Evolutionary conservation across 1,140 invertebrate genomes (phyloP), one percentile per base, ranked within the genome.

Genomic region (Drosophila melanogaster): DNA sequence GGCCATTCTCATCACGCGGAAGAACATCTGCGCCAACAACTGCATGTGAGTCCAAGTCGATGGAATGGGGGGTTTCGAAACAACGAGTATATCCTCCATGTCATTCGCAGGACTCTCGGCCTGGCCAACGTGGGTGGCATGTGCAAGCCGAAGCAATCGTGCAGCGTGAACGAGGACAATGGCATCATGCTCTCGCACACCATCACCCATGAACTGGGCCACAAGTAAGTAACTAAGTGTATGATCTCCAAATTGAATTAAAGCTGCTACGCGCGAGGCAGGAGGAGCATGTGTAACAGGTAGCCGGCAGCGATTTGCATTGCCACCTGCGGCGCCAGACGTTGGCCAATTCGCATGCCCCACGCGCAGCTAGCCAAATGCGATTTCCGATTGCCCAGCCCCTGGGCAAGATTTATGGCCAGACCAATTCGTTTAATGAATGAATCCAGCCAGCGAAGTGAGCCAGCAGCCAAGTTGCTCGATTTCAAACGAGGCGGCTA

Each of bases 121-220:
- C 94, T 98, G 71, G 97, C 97, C 26, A 96, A 98, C 92, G 96
- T 98, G 50, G 96, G 96, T 3, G 97, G 97, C 19, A 97, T 98
- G 96, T 98, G 97, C 93, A 96, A 97, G 84, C 95, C 96, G 5
- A 95, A 96, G 84, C 94, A 96, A 41, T 97, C 96, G 77, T 98
- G 97, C 93, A 98, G 96, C 78, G 96, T 98, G 77, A 98, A 97
- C 89, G 96, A 98, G 92, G 97, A 98, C 93, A 98, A 97, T 91
- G 97, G 97, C 38, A 96, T 98, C 56, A 96, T 96, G 79, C 93
- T 98, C 57, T 97, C 97, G 6, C 97, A 97, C 92, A 98, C 97
- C n/a, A 96, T 98, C 75, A 96, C 97, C 14, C 97, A 98, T 90
- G 97, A 98, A 93, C 93, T 98, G 77, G 97, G 97, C 54, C 97